phyloP scores from a whole-genome alignment of 92 coral and sea anemone species.

The Heteractis magnifica region DNA sequence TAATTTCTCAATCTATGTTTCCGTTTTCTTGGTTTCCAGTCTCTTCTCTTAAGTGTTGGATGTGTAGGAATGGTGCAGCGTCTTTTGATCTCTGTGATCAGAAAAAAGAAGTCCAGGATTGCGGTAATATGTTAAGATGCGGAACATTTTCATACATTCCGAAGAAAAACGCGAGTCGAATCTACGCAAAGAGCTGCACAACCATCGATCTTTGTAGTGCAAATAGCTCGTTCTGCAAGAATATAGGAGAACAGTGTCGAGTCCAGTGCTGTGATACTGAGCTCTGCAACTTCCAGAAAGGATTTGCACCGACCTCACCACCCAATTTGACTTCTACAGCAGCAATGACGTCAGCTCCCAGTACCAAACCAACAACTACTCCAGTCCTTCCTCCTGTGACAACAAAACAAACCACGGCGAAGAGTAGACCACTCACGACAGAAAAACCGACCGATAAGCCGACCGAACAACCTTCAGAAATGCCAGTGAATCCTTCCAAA shows the following conservation, averaged over 20 bases:
- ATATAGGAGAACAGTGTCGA: constrained; percentile 26
- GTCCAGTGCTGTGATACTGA: constrained; percentile 58
- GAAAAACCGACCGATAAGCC: constrained; percentile 2
- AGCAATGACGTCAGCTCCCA: neutral
- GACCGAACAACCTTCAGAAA: constrained; percentile 11
- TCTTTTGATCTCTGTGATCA: constrained; percentile 43
- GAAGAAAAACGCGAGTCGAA: constrained; percentile 5
- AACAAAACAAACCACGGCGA: constrained; percentile 18
- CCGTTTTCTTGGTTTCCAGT: neutral
- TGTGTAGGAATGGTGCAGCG: constrained; percentile 38
- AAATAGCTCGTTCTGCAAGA: constrained; percentile 42
- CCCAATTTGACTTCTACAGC: neutral
- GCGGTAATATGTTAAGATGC: constrained; percentile 17
- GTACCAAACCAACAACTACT: constrained; percentile 1
- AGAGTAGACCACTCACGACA: constrained; percentile 4
- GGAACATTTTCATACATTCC: constrained; percentile 26
- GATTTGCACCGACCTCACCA: constrained; percentile 27
- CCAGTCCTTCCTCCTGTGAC: neutral
- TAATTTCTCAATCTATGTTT: no score
- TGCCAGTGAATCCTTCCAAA: neutral
- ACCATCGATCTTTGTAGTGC: constrained; percentile 17
- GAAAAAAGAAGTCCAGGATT: constrained; percentile 22
- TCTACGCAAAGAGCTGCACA: constrained; percentile 44
- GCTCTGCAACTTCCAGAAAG: constrained; percentile 48
- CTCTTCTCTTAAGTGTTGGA: constrained; percentile 27